Base-by-base conservation (phyloP, 2,888 invertebrate species). In the Meiosimyza platycephala region DNA sequence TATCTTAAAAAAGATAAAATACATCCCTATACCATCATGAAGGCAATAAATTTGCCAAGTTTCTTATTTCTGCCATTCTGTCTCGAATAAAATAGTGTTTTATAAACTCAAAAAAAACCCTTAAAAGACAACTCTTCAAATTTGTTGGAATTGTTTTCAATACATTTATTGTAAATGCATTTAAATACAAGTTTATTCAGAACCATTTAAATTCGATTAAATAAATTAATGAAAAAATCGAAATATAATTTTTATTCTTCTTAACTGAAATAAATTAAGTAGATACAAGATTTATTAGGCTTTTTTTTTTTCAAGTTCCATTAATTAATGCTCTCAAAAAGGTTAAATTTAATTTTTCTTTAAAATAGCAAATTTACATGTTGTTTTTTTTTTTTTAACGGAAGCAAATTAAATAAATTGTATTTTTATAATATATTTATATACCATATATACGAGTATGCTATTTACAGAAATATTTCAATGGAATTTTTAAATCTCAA, bases 401-500 rank as follows among this genome's bases (percentile, higher is more conserved):
- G 40, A 62, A 48, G 15, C 59, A 18, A 40, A 52, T 16, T 51
- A 52, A 69, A 28, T 51, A 63, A 52, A 57, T 57, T 57, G 6
- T 47, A 66, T 22, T 15, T 47, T 11, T 70, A 62, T 54, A 18
- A n/a, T 52, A 40, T 70, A 70, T 62, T 15, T 63, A 63, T 63
- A 70, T n/a, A n/a, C n/a, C n/a, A n/a, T 62, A 47, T 15, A 18
- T 48, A 28, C 15, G 40, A 33, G 12, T 60, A 40, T 9, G 40
- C 9, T 40, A 40, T 40, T 40, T 40, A 40, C 40, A 40, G 40
- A 40, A 40, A 9, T 40, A 40, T 40, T 40, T 40, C 40, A 40
- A 40, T 40, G 71, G 55, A 71, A 63, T 6, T 67, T 60, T 60
- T 16, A 67, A 63, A 62, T 71, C 74, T 74, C 76, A 76, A 54